These are phyloP conservation scores for Nudaria mundana DNA, from an alignment of 2,888 invertebrate genomes.

Conservation along the genomic window DNA sequence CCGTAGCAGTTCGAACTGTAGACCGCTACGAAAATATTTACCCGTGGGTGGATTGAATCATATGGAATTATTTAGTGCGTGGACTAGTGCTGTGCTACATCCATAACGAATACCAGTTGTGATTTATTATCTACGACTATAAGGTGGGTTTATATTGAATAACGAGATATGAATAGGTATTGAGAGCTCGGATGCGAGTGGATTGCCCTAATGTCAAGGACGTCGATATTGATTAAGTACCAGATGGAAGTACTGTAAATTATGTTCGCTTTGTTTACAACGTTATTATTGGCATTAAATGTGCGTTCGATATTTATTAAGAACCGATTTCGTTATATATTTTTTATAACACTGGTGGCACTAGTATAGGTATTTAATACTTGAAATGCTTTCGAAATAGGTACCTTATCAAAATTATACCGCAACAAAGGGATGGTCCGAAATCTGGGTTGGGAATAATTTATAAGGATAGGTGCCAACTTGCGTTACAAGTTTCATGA, in stretches of 20 bases:
- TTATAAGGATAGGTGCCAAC: constrained; percentile 64
- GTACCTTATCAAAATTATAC: too few species aligned
- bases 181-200: constrained; percentile 41
- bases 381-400: too few species aligned
- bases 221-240: constrained; percentile 69
- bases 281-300: constrained; percentile 13
- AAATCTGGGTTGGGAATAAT: constrained; percentile 60
- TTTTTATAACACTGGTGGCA: too few species aligned
- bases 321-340: constrained; percentile 5
- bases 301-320: constrained; percentile 9
- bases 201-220: constrained; percentile 71
- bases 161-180: constrained; percentile 49
- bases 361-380: too few species aligned
- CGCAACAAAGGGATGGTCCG: constrained; percentile 54
- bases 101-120: constrained; percentile 29
- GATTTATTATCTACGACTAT: constrained; percentile 24
- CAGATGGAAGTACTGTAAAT: constrained; percentile 28
- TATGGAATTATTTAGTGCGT: constrained; percentile 44
- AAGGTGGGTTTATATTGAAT: constrained; percentile 66
- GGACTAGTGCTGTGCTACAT: constrained; percentile 42
- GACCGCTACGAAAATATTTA: constrained; percentile 47
- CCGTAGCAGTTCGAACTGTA: constrained; percentile 54
- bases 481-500: constrained; percentile 34
- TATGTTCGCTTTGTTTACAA: constrained; percentile 23
- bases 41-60: constrained; percentile 50